Base-by-base conservation (phyloP, 1,140 invertebrate species). In the Heliothis virescens region DNA sequence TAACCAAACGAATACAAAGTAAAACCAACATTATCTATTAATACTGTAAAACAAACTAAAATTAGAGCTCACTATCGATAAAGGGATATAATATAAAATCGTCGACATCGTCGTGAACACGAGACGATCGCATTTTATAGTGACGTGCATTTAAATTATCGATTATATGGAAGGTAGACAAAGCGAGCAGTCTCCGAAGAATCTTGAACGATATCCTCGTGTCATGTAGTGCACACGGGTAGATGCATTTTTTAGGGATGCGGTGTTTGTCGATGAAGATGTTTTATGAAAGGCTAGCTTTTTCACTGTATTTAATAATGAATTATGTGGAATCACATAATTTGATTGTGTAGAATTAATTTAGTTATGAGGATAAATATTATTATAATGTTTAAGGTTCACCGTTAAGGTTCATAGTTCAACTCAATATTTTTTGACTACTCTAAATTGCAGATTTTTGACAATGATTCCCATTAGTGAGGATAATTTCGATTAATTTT, bases 121-220 rank as follows among this genome's bases (percentile, higher is more conserved):
- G 81, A 41, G 63, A 65, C 15, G 73, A 60, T 65, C 41, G 78
- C 62, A 71, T 77, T 76, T 60, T 72, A 62, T 85, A 89, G 85
- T 87, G 86, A 87, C 73, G 86, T 87, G 83, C 82, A 86, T 86
- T 82, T 85, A 86, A 86, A 87, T 84, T 85, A 87, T 89, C 87
- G 87, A 89, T 89, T 83, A 88, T 55, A 26, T 82, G 55, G 41
- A 74, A 78, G 71, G 60, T 55, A 83, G 81, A 85, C 83, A 86
- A 86, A 88, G 79, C 83, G 83, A 79, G 76, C 81, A 76, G 75
- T 57, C 50, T 69, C 55, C 80, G 53, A 83, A 87, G 84, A 86
- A 82, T 86, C 83, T 82, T 84, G 84, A 83, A 77, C 84, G 82
- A 83, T 84, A 76, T 76, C 72, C 81, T 75, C 83, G 76, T 82